A percentile compares a stretch with the other conserved stretches of the same genome.
Evolutionary conservation across 2,113 vertebrate species (phyloP).

Genomic region (Lycocorax pyrrhopterus): DNA sequence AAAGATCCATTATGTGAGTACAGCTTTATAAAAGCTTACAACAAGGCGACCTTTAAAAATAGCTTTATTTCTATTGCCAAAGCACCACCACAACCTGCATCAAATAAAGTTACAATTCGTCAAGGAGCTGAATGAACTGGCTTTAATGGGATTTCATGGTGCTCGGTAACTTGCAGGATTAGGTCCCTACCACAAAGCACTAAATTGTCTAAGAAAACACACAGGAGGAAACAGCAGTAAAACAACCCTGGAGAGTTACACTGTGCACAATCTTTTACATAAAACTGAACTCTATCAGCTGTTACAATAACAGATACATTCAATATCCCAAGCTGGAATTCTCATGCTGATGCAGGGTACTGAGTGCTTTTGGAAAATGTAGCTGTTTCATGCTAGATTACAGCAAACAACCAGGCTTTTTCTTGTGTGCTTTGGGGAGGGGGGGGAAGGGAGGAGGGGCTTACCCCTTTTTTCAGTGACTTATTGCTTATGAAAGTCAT

Average conservation of each 20-base stretch:
- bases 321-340: not conserved
- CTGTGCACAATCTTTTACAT: not conserved
- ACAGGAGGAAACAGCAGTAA: not conserved
- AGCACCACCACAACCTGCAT: constrained; percentile 29
- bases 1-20: constrained; percentile 14
- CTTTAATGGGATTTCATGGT: constrained; percentile 42
- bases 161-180: constrained; percentile 22
- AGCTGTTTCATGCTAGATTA: not conserved
- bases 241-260: not conserved
- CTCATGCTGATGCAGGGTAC: not conserved
- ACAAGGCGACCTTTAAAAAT: not conserved
- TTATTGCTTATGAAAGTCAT: not conserved
- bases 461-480: not conserved
- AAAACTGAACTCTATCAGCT: not conserved
- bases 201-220: not conserved
- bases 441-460: no score
- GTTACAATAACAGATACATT: not conserved
- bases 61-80: constrained; percentile 18
- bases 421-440: not conserved
- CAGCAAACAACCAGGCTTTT: not conserved
- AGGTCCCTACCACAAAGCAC: not conserved
- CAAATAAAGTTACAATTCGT: not conserved
- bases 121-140: not conserved
- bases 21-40: constrained; percentile 29
- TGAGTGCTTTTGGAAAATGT: not conserved